Evolutionary conservation across 2,113 vertebrate genomes (phyloP).

Genomic region (Egretta garzetta): DNA sequence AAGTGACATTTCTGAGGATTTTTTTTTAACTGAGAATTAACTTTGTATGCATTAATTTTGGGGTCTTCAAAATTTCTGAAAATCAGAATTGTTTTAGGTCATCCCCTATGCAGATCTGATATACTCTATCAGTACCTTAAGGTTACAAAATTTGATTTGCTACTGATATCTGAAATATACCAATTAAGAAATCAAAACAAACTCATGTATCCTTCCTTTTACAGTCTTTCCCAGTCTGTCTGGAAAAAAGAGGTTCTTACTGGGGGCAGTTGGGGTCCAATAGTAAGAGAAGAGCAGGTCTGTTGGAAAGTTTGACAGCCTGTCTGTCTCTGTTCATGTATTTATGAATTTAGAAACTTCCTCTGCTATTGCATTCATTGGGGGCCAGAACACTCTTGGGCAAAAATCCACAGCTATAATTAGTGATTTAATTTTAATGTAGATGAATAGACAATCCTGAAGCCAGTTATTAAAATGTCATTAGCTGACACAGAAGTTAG

Average conservation of each 20-base stretch:
- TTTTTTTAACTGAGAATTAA: neutral
- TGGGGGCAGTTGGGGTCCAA: neutral
- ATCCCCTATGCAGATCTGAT: neutral
- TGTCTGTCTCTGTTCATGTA: neutral
- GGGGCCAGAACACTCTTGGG: slow-evolving; percentile 42
- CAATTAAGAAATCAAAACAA: neutral
- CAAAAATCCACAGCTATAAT: slow-evolving; percentile 54
- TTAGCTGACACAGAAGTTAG: slow-evolving; percentile 54
- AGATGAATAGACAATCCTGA: slow-evolving; percentile 62
- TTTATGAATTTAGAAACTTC: slow-evolving; percentile 31
- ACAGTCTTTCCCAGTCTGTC: neutral
- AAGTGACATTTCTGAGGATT: neutral
- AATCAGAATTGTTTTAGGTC: neutral
- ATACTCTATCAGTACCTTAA: neutral
- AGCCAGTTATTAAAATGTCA: slow-evolving; percentile 65
- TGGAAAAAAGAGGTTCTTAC: neutral
- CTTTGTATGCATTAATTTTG: neutral
- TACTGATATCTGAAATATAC: neutral
- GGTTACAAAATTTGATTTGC: neutral
- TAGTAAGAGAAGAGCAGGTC: neutral
- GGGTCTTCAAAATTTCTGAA: neutral
- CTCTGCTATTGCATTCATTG: neutral
- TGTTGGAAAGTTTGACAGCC: neutral
- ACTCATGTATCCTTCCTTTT: neutral
- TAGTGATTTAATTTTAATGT: slow-evolving; percentile 60